These are phyloP conservation scores for Lypha dubia DNA, from an alignment of 2,888 invertebrate genomes.

Conservation along the genomic window DNA sequence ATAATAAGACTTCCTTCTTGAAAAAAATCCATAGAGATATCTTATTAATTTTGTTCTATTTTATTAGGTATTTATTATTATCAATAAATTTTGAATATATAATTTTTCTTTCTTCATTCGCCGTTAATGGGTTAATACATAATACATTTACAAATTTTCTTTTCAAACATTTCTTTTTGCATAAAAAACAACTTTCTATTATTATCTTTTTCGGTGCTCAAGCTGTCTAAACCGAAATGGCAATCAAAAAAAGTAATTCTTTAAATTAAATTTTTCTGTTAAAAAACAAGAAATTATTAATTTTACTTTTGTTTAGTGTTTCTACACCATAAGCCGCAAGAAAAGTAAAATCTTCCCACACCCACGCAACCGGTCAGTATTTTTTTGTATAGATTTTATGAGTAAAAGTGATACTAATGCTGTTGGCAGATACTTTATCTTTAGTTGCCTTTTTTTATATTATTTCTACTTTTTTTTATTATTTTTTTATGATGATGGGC, in stretches of 20 bases:
- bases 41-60: too few relatives aligned
- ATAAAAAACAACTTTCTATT: conserved; percentile 17
- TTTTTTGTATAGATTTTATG: neutral
- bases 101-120: too few relatives aligned
- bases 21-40: too few relatives aligned
- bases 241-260: neutral
- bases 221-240: neutral
- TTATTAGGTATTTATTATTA: too few relatives aligned
- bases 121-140: too few relatives aligned
- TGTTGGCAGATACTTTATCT: neutral
- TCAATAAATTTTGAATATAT: too few relatives aligned
- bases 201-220: neutral
- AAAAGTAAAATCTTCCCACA: conserved; percentile 57
- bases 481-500: neutral
- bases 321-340: neutral
- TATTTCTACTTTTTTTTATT: neutral
- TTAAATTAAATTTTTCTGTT: neutral
- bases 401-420: conserved; percentile 55
- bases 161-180: neutral
- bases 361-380: conserved; percentile 44
- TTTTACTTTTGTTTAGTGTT: neutral
- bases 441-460: neutral
- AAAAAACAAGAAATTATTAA: conserved; percentile 12
- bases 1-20: too few relatives aligned
- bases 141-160: too few relatives aligned